Conservation (phyloP, 2,797 vertebrate genomes). For the Ciconia nigra region DNA sequence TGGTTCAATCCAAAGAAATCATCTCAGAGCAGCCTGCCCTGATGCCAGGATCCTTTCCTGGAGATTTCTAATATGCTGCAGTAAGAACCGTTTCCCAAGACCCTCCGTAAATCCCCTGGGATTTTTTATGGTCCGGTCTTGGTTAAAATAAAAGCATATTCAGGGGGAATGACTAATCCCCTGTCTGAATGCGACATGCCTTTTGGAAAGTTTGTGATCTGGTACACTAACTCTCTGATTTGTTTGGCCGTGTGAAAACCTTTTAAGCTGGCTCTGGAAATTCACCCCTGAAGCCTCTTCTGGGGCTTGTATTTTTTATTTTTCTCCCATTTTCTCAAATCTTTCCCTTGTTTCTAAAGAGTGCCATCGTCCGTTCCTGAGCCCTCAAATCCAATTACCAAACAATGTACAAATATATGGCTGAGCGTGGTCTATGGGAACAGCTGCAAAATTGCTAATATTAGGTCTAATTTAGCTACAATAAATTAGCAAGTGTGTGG, state of each 20-base stretch:
- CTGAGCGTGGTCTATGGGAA: constrained; percentile 73
- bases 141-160: background rate
- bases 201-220: background rate
- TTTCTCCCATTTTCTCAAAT: constrained; percentile 40
- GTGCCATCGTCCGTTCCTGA: constrained; percentile 30
- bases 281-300: constrained; percentile 16
- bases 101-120: background rate
- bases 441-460: constrained; percentile 87
- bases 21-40: background rate
- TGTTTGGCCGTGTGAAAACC: background rate
- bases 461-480: constrained; percentile 83
- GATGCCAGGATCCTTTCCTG: background rate
- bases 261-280: constrained; percentile 5
- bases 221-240: background rate
- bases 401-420: constrained; percentile 74
- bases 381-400: constrained; percentile 77
- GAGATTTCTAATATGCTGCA: background rate
- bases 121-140: background rate
- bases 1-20: background rate
- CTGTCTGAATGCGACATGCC: background rate
- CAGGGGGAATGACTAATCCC: background rate
- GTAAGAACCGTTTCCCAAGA: background rate
- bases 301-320: background rate
- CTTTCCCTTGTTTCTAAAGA: constrained; percentile 49
- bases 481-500: constrained; percentile 83